phyloP scores from a whole-genome alignment of 2,113 vertebrate species.

The western clawed frog (Xenopus tropicalis) region UCB_Xtro_10.0 CM004445.2:42827501-42828000 shows the following conservation, averaged over 20 bases:
- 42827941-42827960: too few relatives aligned
- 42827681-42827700: background rate
- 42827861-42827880: too few relatives aligned
- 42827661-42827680: constrained; percentile 1
- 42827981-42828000: too few relatives aligned
- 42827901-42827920: too few relatives aligned
- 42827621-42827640: constrained; percentile 47
- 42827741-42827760: background rate
- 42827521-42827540: constrained; percentile 50
- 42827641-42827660: constrained; percentile 9
- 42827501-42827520: constrained; percentile 49
- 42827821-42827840: too few relatives aligned
- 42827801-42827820: too few relatives aligned
- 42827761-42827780: too few relatives aligned
- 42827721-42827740: background rate
- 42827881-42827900: too few relatives aligned
- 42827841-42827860: too few relatives aligned
- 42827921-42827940: too few relatives aligned
- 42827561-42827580: constrained; percentile 42
- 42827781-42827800: too few relatives aligned
- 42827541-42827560: constrained; percentile 38
- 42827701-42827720: background rate
- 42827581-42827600: constrained; percentile 45
- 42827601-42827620: constrained; percentile 54
- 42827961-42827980: too few relatives aligned